Conservation (phyloP, 2,797 vertebrate genomes). For the Labroides dimidiatus region DNA sequence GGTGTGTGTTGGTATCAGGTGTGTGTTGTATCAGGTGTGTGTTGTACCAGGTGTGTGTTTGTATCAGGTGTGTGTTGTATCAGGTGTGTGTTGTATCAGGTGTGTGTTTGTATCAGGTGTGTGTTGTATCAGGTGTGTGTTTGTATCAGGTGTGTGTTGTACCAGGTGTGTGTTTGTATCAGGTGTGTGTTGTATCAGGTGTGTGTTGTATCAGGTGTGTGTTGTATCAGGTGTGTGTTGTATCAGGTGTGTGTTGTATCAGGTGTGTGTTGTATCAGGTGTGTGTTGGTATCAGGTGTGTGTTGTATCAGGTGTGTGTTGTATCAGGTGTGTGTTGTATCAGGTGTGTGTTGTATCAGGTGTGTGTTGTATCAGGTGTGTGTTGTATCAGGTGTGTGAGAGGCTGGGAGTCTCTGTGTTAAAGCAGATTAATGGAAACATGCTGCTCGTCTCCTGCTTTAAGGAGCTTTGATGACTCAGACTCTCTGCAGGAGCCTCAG, state of each 20-base stretch:
- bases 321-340: background rate
- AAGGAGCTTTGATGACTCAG: slow-evolving; percentile 11
- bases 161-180: background rate
- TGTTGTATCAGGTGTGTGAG: slow-evolving; percentile 23
- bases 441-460: background rate
- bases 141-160: too few species aligned
- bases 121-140: background rate
- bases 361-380: too few species aligned
- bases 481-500: background rate
- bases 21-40: too few species aligned
- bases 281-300: too few species aligned
- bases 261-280: background rate
- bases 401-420: slow-evolving; percentile 16
- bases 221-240: background rate
- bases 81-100: background rate
- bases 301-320: too few species aligned
- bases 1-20: too few species aligned
- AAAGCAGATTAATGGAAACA: slow-evolving; percentile 31
- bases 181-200: background rate
- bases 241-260: background rate
- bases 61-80: background rate
- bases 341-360: background rate
- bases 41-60: background rate
- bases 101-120: too few species aligned
- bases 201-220: too few species aligned